Conservation (phyloP, 2,113 vertebrate species). For the Brachirus orientalis region DNA sequence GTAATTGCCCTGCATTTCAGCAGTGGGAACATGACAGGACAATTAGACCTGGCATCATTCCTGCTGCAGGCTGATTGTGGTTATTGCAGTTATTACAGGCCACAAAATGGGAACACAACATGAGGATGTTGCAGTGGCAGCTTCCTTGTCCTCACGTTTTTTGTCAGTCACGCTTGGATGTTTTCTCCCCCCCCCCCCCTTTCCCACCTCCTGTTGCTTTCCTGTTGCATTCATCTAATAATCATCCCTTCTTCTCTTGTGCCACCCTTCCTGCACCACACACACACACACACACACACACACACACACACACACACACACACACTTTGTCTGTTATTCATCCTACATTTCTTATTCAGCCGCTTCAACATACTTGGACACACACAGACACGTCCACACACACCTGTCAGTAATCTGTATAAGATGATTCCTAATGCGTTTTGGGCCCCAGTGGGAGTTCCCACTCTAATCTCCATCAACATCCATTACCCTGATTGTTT, state of each 20-base stretch:
- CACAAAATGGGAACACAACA: slow-evolving; percentile 53
- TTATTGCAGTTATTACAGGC: slow-evolving; percentile 68
- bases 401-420: slow-evolving; percentile 79
- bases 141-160: slow-evolving; percentile 34
- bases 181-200: slow-evolving; percentile 2
- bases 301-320: not conserved
- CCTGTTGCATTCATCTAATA: slow-evolving; percentile 44
- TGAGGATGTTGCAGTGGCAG: slow-evolving; percentile 28
- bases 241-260: slow-evolving; percentile 30
- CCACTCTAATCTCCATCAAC: slow-evolving; percentile 81
- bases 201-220: not conserved
- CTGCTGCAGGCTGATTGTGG: slow-evolving; percentile 55
- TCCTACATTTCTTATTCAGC: slow-evolving; percentile 67
- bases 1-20: slow-evolving; percentile 40
- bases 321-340: slow-evolving; percentile 57
- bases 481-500: slow-evolving; percentile 80
- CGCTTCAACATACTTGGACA: slow-evolving; percentile 39
- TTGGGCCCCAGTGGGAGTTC: slow-evolving; percentile 74
- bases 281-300: not conserved
- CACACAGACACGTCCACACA: slow-evolving; percentile 43
- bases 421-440: slow-evolving; percentile 79
- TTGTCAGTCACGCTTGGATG: slow-evolving; percentile 17
- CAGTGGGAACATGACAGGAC: slow-evolving; percentile 58
- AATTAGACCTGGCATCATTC: slow-evolving; percentile 64
- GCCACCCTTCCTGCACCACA: not conserved